Conservation (phyloP, 2,113 vertebrate species). For the Paracanthobrama guichenoti region DNA sequence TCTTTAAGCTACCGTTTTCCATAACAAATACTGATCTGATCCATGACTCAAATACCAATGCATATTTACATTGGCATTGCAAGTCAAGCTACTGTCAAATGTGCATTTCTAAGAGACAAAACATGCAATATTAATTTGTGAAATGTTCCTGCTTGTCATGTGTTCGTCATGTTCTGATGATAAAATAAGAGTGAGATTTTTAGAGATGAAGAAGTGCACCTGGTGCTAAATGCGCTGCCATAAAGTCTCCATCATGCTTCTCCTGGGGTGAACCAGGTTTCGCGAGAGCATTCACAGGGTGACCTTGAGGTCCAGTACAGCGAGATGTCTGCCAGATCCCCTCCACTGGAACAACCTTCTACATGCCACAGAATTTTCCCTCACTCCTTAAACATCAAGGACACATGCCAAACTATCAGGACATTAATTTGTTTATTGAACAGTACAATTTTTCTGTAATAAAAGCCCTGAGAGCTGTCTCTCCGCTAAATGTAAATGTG, state of each 20-base stretch:
- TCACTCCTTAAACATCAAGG: not conserved
- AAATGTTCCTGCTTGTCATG: no score
- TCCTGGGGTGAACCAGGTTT: slow-evolving; percentile 1
- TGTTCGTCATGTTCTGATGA: no score
- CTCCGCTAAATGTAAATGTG: not conserved
- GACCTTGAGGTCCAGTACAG: not conserved
- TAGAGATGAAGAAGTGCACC: not conserved
- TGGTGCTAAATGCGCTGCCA: not conserved
- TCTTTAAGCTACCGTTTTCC: no score
- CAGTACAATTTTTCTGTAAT: not conserved
- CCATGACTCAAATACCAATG: no score
- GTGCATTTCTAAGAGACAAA: no score
- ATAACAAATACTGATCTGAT: no score
- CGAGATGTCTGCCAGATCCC: not conserved
- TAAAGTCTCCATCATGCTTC: not conserved
- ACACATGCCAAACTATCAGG: not conserved
- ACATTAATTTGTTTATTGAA: not conserved
- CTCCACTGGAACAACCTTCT: not conserved
- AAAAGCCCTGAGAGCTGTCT: not conserved
- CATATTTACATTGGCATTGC: no score
- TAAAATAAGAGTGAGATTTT: not conserved
- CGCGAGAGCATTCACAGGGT: not conserved
- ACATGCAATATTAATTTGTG: no score
- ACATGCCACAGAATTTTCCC: no score
- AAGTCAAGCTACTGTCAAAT: no score